phyloP scores from a whole-genome alignment of 2,797 vertebrate species.

The Meda fulgida region DNA sequence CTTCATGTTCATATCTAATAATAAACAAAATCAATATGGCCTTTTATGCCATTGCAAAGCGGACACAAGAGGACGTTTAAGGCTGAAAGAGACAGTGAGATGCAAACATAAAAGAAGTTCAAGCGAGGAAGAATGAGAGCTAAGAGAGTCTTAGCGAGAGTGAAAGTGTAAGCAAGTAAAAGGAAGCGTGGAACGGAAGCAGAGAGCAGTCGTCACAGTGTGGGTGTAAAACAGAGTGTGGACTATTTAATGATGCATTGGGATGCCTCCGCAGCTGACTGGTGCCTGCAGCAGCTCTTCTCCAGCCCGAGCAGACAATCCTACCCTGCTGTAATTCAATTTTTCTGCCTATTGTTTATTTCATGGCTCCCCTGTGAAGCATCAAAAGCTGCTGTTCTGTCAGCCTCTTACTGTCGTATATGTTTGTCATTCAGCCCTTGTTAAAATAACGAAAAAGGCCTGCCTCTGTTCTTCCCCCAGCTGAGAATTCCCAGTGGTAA shows the following conservation, averaged over 20 bases:
- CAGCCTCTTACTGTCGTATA: conserved; percentile 93
- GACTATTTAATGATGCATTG: conserved; percentile 77
- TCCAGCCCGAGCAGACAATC: conserved; percentile 70
- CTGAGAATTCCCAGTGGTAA: conserved; percentile 92
- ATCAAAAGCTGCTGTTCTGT: conserved; percentile 93
- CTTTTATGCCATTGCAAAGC: not conserved
- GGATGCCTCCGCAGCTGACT: conserved; percentile 69
- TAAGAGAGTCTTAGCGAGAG: conserved; percentile 11
- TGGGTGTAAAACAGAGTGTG: conserved; percentile 66
- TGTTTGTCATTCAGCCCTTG: conserved; percentile 98
- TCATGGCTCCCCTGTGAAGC: conserved; percentile 96
- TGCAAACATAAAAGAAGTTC: conserved; percentile 51
- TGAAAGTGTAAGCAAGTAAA: conserved; percentile 36
- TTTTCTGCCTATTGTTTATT: conserved; percentile 95
- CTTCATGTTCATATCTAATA: not conserved
- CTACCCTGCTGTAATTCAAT: conserved; percentile 88
- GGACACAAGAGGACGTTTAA: not conserved
- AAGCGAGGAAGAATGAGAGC: conserved; percentile 45
- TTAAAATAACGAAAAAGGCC: conserved; percentile 86
- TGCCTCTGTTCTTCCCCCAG: conserved; percentile 81
- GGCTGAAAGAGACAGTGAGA: conserved; percentile 25
- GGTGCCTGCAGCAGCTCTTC: conserved; percentile 65
- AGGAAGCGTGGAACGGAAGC: conserved; percentile 10
- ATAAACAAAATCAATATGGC: not conserved
- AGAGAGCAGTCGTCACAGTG: conserved; percentile 59